phyloP scores from a whole-genome alignment of 2,113 vertebrate genomes.

The Rousettus leschenaultii region DNA sequence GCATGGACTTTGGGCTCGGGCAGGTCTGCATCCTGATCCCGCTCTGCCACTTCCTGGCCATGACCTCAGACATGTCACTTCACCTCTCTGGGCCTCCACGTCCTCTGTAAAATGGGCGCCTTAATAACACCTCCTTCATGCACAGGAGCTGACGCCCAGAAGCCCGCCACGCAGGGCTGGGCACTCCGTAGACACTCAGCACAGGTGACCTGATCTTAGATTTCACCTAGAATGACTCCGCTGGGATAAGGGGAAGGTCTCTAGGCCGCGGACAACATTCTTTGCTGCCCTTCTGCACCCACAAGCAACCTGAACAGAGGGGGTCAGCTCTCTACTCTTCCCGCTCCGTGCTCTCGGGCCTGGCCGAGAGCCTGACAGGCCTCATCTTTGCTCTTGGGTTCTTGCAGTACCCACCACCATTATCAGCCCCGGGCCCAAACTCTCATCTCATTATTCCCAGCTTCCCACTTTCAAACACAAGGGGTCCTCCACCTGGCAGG shows the following conservation, averaged over 20 bases:
- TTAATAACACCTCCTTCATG: accelerated
- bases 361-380: neutral
- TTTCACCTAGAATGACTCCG: accelerated
- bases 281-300: neutral
- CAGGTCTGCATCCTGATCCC: neutral
- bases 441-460: neutral
- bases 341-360: neutral
- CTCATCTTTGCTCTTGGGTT: neutral
- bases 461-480: accelerated
- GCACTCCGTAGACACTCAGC: neutral
- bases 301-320: neutral
- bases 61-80: neutral
- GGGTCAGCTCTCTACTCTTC: neutral
- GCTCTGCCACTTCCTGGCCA: neutral
- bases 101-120: neutral
- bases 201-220: accelerated
- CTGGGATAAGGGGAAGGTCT: neutral
- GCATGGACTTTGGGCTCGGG: neutral
- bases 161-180: accelerated
- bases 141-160: accelerated
- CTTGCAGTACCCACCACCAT: neutral
- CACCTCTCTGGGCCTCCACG: neutral
- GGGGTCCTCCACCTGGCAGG: neutral
- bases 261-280: accelerated
- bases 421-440: too few species aligned